Conservation (phyloP, 2,113 vertebrate genomes). For the Passer domesticus region DNA sequence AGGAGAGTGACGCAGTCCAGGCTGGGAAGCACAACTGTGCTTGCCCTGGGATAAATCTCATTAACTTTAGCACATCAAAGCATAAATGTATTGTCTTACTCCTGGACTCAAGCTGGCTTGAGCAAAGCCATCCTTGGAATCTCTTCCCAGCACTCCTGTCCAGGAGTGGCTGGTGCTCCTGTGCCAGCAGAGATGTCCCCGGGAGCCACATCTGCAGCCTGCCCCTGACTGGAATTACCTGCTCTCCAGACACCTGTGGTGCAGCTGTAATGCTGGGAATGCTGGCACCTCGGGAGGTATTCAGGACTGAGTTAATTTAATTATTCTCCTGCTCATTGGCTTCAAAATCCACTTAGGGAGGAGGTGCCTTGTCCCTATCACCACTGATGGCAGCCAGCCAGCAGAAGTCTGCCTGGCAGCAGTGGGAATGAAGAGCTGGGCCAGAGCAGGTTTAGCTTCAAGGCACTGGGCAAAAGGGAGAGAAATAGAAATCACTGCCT, state of each 20-base stretch:
- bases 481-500: neutral
- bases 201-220: neutral
- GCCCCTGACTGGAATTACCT: neutral
- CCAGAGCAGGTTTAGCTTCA: neutral
- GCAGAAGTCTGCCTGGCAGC: neutral
- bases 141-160: neutral
- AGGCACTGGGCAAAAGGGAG: neutral
- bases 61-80: neutral
- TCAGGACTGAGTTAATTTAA: neutral
- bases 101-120: neutral
- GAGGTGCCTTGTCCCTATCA: neutral
- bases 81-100: neutral
- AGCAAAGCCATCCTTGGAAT: neutral
- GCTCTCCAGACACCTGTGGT: neutral
- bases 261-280: neutral
- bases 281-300: neutral
- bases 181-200: neutral
- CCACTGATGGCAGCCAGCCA: neutral
- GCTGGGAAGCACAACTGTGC: neutral
- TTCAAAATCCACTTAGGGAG: conserved; percentile 39
- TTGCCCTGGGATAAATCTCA: neutral
- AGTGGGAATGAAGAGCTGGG: neutral
- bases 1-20: neutral
- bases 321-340: conserved; percentile 35
- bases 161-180: neutral